A percentile compares a stretch with the other conserved stretches of the same genome.
Evolutionary conservation across 2,113 vertebrate species (phyloP).

Genomic region (Oenanthe melanoleuca): DNA sequence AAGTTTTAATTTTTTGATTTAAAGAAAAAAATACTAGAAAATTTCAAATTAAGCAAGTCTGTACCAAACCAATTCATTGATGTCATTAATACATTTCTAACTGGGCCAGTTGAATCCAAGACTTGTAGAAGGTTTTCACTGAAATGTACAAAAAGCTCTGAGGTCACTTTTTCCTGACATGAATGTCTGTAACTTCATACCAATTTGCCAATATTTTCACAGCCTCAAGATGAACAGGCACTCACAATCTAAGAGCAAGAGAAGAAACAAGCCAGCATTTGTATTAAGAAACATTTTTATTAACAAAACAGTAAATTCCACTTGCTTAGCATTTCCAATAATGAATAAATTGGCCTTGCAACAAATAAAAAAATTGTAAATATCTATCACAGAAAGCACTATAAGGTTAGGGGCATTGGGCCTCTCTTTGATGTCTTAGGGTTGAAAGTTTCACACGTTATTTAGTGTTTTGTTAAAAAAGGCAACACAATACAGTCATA

Average conservation of each 20-base stretch:
- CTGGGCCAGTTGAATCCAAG: not conserved
- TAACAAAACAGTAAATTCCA: constrained; percentile 91
- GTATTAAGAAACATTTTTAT: constrained; percentile 91
- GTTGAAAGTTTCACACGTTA: constrained; percentile 77
- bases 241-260: not conserved
- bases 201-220: not conserved
- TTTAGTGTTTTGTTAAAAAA: constrained; percentile 79
- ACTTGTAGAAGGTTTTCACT: not conserved
- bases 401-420: constrained; percentile 79
- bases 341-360: constrained; percentile 89
- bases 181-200: not conserved
- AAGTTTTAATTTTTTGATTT: not conserved
- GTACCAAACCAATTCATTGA: not conserved
- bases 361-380: constrained; percentile 83
- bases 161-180: not conserved
- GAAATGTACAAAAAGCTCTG: not conserved
- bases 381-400: constrained; percentile 86
- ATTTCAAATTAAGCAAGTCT: not conserved
- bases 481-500: constrained; percentile 83
- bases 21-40: not conserved
- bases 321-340: constrained; percentile 90
- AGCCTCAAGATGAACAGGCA: not conserved
- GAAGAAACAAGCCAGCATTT: constrained; percentile 67
- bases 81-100: not conserved
- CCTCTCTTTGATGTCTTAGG: constrained; percentile 75